Evolutionary conservation across 2,888 invertebrate species (phyloP).

Genomic region (Athalia rosae): DNA sequence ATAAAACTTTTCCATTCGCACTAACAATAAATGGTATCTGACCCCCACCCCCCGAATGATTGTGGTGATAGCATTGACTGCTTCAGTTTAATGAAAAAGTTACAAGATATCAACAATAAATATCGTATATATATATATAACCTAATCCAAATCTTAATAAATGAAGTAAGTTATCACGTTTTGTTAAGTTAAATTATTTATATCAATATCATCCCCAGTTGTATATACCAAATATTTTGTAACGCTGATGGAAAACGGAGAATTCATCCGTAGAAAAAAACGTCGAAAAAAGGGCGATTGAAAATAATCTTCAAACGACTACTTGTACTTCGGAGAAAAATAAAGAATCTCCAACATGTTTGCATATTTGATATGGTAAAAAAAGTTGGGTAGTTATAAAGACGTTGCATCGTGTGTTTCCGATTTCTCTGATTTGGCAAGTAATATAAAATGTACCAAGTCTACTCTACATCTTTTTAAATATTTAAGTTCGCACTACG

Average conservation of each 20-base stretch:
- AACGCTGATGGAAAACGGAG: not conserved
- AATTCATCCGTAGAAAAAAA: not conserved
- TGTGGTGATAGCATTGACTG: too few relatives aligned
- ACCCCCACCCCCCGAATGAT: too few relatives aligned
- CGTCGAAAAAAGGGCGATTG: not conserved
- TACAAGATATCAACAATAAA: not conserved
- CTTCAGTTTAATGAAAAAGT: not conserved
- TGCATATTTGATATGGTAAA: not conserved
- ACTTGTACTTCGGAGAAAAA: too few relatives aligned
- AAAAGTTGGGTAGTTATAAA: not conserved
- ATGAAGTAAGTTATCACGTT: slow-evolving; percentile 18
- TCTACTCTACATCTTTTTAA: not conserved
- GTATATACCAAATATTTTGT: not conserved
- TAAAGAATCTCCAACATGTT: too few relatives aligned
- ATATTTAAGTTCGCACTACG: not conserved
- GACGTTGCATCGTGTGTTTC: not conserved
- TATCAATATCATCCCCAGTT: not conserved
- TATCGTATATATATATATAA: not conserved
- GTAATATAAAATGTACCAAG: slow-evolving; percentile 1
- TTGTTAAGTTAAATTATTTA: not conserved
- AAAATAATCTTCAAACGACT: not conserved
- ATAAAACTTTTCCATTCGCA: too few relatives aligned
- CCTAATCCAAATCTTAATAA: slow-evolving; percentile 7
- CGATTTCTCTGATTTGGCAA: not conserved
- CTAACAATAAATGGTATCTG: too few relatives aligned